These are phyloP conservation scores for Nemoura dubitans DNA, from an alignment of 2,888 invertebrate species.

Conservation along the genomic window DNA sequence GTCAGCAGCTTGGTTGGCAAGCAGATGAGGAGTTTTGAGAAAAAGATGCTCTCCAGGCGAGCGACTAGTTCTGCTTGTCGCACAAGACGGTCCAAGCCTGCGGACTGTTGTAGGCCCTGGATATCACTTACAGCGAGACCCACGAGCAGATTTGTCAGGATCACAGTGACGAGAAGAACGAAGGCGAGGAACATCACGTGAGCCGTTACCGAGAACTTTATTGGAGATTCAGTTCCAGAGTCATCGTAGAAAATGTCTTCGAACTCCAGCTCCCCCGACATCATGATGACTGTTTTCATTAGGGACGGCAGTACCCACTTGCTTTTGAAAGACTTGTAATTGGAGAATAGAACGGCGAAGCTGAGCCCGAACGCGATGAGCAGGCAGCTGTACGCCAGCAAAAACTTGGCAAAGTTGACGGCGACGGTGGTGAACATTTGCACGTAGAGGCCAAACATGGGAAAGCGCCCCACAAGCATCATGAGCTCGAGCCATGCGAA, in stretches of 20 bases:
- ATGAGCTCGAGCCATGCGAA: constrained; percentile 85
- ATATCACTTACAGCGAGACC: constrained; percentile 89
- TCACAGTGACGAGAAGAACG: constrained; percentile 81
- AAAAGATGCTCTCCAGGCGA: constrained; percentile 83
- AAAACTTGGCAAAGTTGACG: constrained; percentile 82
- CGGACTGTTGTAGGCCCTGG: constrained; percentile 64
- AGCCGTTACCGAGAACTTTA: constrained; percentile 76
- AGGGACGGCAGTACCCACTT: constrained; percentile 70
- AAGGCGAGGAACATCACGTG: constrained; percentile 80
- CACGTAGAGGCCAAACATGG: constrained; percentile 84
- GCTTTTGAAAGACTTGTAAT: constrained; percentile 72
- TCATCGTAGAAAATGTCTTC: constrained; percentile 80
- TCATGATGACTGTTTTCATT: constrained; percentile 86
- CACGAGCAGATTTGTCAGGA: constrained; percentile 83
- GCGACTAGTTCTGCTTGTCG: constrained; percentile 84
- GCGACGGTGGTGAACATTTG: constrained; percentile 89
- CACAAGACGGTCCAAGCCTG: constrained; percentile 81
- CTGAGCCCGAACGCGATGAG: constrained; percentile 82
- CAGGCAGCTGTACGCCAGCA: constrained; percentile 81
- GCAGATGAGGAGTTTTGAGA: constrained; percentile 72
- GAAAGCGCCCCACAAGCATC: constrained; percentile 87
- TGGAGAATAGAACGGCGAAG: constrained; percentile 83
- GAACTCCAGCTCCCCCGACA: constrained; percentile 87
- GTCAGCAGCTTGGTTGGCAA: constrained; percentile 69
- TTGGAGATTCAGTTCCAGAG: constrained; percentile 56